These are phyloP conservation scores for Phaethon lepturus DNA, from an alignment of 2,113 vertebrate genomes.

Conservation along the genomic window DNA sequence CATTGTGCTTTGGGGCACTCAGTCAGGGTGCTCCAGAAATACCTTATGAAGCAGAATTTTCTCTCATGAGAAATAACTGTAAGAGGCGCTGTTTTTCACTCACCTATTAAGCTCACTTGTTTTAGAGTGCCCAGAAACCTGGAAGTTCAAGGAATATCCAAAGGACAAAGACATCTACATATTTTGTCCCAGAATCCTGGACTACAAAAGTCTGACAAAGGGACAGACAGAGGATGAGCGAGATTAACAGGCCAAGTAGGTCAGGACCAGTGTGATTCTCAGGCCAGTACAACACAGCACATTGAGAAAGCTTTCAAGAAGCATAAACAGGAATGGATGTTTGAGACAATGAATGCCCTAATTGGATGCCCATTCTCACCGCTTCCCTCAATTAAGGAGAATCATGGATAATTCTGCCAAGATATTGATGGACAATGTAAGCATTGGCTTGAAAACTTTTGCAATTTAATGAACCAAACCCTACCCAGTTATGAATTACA, in stretches of 20 bases:
- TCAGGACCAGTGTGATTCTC: conserved; percentile 66
- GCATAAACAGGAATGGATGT: conserved; percentile 66
- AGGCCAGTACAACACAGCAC: conserved; percentile 67
- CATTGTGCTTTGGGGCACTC: fast-evolving
- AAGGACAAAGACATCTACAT: conserved; percentile 34
- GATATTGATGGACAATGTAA: conserved; percentile 69
- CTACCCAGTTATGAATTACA: conserved; percentile 7
- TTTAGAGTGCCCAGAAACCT: conserved; percentile 1
- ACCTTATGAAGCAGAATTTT: background rate
- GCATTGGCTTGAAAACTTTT: conserved; percentile 63
- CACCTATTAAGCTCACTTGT: background rate
- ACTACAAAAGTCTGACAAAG: conserved; percentile 40
- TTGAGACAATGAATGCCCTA: conserved; percentile 69
- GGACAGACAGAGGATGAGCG: conserved; percentile 36
- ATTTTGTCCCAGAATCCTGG: background rate
- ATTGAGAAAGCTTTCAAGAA: conserved; percentile 69
- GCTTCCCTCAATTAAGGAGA: conserved; percentile 64
- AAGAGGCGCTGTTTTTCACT: background rate
- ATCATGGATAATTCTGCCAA: conserved; percentile 63
- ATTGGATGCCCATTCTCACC: conserved; percentile 68
- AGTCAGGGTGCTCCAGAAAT: background rate
- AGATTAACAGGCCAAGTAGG: conserved; percentile 67
- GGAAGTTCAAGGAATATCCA: conserved; percentile 40
- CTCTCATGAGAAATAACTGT: background rate
- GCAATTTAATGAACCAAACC: conserved; percentile 57